These are phyloP conservation scores for Hestina assimilis DNA, from an alignment of 1,140 invertebrate genomes.

Conservation along the genomic window DNA sequence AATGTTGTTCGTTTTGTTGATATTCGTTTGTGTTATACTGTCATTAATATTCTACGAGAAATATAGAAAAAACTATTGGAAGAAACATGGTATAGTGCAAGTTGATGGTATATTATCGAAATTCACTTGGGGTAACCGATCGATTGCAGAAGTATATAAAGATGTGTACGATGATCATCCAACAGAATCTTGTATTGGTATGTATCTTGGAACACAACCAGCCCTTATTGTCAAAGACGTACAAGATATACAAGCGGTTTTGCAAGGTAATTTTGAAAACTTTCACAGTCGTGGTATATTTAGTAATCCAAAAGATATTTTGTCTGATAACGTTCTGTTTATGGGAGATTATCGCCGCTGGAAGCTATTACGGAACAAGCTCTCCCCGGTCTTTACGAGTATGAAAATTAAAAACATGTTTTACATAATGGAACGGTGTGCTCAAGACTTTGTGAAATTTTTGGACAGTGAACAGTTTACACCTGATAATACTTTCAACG, in stretches of 20 bases:
- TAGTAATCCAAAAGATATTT: constrained; percentile 51
- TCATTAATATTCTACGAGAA: constrained; percentile 16
- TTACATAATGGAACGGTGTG: constrained; percentile 52
- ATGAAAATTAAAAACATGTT: constrained; percentile 72
- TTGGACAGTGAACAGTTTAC: constrained; percentile 28
- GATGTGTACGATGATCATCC: constrained; percentile 33
- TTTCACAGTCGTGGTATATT: constrained; percentile 57
- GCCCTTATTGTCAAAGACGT: constrained; percentile 57
- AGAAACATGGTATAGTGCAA: constrained; percentile 36
- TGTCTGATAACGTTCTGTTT: constrained; percentile 62
- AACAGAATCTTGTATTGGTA: constrained; percentile 11
- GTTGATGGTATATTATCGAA: constrained; percentile 28
- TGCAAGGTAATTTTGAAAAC: constrained; percentile 74
- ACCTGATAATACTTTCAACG: constrained; percentile 28
- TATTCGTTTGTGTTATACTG: neutral
- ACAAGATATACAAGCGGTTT: constrained; percentile 74
- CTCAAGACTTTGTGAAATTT: constrained; percentile 37
- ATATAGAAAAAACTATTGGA: constrained; percentile 40
- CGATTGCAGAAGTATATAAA: constrained; percentile 38
- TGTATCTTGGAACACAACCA: constrained; percentile 27
- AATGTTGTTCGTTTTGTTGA: constrained; percentile 10
- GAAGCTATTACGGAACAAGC: constrained; percentile 60
- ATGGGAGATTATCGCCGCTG: constrained; percentile 54
- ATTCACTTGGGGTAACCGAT: constrained; percentile 30
- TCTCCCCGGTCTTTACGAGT: constrained; percentile 58